Percentiles rank a stretch among this genome's conserved stretches.
Conservation (phyloP, 2,888 invertebrate species). For the Oligia fasciuncula region DNA sequence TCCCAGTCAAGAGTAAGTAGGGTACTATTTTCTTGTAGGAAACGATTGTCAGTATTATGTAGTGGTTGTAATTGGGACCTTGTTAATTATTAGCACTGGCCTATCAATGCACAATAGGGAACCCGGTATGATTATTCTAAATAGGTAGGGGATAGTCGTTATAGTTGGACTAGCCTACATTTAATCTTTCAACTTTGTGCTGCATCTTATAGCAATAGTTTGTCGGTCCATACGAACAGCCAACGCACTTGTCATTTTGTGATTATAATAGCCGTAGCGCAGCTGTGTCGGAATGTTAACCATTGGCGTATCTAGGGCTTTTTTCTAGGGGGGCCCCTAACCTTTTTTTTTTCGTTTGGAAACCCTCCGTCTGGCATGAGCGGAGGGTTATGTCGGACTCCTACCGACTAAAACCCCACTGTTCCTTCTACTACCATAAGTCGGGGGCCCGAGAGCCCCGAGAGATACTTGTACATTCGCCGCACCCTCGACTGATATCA, state of each 20-base stretch:
- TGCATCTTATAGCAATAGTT: constrained; percentile 25
- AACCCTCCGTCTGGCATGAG: too few relatives aligned
- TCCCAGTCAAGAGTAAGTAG: constrained; percentile 45
- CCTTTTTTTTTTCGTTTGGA: too few relatives aligned
- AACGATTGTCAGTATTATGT: constrained; percentile 66
- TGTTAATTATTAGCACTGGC: constrained; percentile 60
- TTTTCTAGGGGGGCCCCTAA: too few relatives aligned
- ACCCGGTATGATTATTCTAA: constrained; percentile 35
- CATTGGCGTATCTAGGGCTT: too few relatives aligned
- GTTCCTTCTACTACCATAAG: too few relatives aligned
- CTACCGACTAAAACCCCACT: too few relatives aligned
- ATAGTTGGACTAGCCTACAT: constrained; percentile 42
- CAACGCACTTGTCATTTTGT: constrained; percentile 5
- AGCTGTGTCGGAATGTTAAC: constrained; percentile 3
- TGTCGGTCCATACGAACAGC: constrained; percentile 7
- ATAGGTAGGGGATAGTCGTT: constrained; percentile 36
- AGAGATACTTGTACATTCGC: too few relatives aligned
- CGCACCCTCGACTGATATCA: too few relatives aligned
- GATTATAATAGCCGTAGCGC: neutral
- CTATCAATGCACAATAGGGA: constrained; percentile 60
- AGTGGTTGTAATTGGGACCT: constrained; percentile 65
- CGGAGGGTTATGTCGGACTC: too few relatives aligned
- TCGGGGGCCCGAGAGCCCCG: too few relatives aligned
- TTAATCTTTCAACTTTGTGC: constrained; percentile 34
- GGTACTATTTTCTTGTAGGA: constrained; percentile 62